Evolutionary conservation across 2,113 vertebrate genomes (phyloP), one percentile per base, ranked within the genome.

Genomic region (Stictonetta naevosa): DNA sequence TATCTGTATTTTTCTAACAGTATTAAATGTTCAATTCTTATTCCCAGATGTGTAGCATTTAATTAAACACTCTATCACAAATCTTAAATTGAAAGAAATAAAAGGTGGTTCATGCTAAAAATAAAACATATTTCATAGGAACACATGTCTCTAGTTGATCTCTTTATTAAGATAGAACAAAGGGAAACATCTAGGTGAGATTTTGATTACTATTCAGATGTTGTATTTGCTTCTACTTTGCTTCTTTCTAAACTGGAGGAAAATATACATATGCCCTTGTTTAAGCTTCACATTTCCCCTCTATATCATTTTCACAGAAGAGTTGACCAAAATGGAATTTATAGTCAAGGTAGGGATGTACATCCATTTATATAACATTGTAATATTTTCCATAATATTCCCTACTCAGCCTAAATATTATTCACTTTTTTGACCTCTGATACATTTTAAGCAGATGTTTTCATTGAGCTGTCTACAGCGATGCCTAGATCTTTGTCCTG

Each of bases 341-440:
- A 84, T 31, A 93, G 72, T 33, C 77, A 88, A 95, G 69, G 62
- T 91, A 93, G 58, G 29, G 34, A 86, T 55, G 76, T 87, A 74
- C 55, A 68, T 91, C 83, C 69, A 78, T 83, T 96, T 96, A 86
- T 90, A 83, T 74, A 86, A 93, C 34, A 60, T 33, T 86, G 75
- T 68, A 93, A 96, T 88, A 91, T 88, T 92, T 93, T 90, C 73
- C 60, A 76, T 92, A 93, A 88, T 95, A 97, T 93, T 96, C 96
- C 93, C 94, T 69, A 88, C 25, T 29, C 28, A 76, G 53, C 9
- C 68, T 63, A 92, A 93, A 85, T 58, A 83, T 94, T 96, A 96
- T 95, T 96, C 91, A 72, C 6, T 83, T 91, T 94, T 96, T 84
- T 96, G 92, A 97, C 91, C 94, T 97, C 63, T 95, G 91, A 74